phyloP scores from a whole-genome alignment of 1,140 invertebrate genomes.

The Zophobas morio region DNA sequence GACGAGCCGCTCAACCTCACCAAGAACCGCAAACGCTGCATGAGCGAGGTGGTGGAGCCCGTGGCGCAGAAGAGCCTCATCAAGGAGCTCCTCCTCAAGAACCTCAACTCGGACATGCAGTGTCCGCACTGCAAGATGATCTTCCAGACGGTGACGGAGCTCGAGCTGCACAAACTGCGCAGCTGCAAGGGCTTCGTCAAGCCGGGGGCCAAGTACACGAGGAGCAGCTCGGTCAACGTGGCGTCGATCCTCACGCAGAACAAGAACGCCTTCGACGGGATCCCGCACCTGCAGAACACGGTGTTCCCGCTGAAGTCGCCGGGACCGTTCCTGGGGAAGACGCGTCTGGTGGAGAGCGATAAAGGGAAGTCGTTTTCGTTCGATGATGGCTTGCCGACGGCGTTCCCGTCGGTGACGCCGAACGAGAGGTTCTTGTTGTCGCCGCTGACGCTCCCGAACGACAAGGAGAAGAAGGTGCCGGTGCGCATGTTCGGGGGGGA shows the following conservation, averaged over 20 bases:
- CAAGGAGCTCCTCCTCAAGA: constrained; percentile 85
- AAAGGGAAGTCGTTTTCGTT: constrained; percentile 66
- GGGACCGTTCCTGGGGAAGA: constrained; percentile 84
- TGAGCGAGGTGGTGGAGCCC: constrained; percentile 68
- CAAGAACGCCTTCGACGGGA: constrained; percentile 65
- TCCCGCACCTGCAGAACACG: constrained; percentile 65
- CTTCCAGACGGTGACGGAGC: constrained; percentile 66
- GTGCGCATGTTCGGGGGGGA: constrained; percentile 85
- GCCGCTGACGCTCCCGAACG: constrained; percentile 55
- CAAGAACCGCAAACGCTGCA: constrained; percentile 74
- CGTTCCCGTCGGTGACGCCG: constrained; percentile 15
- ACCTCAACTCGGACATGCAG: constrained; percentile 65
- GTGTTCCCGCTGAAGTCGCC: constrained; percentile 79
- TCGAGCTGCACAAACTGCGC: constrained; percentile 65
- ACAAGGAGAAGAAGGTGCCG: constrained; percentile 67
- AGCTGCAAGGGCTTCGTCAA: constrained; percentile 65
- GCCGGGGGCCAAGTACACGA: constrained; percentile 60
- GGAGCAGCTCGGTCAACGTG: constrained; percentile 67
- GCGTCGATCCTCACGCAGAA: constrained; percentile 67
- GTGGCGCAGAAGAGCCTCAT: constrained; percentile 72
- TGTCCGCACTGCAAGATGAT: constrained; percentile 67
- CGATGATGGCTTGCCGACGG: constrained; percentile 58
- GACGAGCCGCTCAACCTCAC: constrained; percentile 79
- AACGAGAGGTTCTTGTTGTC: constrained; percentile 53
- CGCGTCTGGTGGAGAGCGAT: constrained; percentile 79